phyloP scores from a whole-genome alignment of 2,797 vertebrate species.

The Kryptopterus vitreolus region DNA sequence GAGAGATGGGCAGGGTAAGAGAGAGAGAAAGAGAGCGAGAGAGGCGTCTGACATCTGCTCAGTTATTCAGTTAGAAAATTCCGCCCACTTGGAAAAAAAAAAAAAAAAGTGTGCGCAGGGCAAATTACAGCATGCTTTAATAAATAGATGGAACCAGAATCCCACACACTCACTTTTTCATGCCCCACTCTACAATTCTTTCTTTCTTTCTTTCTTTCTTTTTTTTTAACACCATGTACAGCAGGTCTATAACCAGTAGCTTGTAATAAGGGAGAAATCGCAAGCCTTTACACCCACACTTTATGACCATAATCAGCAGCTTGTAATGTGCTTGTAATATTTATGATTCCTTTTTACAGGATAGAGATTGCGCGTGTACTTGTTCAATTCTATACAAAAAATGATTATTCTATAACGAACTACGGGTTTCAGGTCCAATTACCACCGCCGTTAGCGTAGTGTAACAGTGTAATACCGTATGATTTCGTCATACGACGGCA shows the following conservation, averaged over 20 bases:
- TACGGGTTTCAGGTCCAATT: neutral
- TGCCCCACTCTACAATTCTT: constrained; percentile 7
- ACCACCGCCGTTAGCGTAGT: too few species aligned
- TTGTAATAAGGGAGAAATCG: constrained; percentile 20
- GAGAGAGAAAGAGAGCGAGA: neutral
- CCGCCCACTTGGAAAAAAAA: constrained; percentile 28
- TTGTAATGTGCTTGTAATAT: constrained; percentile 14
- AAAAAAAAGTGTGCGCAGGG: constrained; percentile 7
- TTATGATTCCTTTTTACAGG: neutral
- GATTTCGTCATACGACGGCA: neutral
- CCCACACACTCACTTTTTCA: constrained; percentile 31
- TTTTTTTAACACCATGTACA: constrained; percentile 12
- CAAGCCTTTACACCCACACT: constrained; percentile 2
- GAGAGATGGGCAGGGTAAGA: constrained; percentile 97
- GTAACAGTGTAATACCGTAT: neutral
- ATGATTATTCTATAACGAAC: neutral
- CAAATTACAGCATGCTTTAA: constrained; percentile 25
- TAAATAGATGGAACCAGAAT: constrained; percentile 16
- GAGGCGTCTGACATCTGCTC: constrained; percentile 6
- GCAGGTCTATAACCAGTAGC: constrained; percentile 22
- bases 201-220: too few species aligned
- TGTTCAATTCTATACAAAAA: neutral
- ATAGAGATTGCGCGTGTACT: neutral
- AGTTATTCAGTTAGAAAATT: constrained; percentile 19
- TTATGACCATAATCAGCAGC: constrained; percentile 18